Evolutionary conservation across 64 coral and sea anemone genomes (phyloP), one percentile per base, ranked within the genome.

Genomic region (Porites lutea): DNA sequence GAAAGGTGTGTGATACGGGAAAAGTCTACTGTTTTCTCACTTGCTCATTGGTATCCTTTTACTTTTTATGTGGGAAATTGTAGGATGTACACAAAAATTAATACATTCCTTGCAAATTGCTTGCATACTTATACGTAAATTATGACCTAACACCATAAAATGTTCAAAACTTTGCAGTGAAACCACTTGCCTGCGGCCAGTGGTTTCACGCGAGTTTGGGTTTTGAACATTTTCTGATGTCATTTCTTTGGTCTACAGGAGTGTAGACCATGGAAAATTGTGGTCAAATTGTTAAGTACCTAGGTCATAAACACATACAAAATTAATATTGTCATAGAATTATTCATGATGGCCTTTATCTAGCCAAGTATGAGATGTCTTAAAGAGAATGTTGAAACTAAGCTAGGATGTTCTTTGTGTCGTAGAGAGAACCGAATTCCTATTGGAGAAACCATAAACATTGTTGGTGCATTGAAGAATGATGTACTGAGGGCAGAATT

Each of bases 401-500:
- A 3, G 48, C 45, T 16, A 23, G 45, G 47, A 75, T 75, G 47
- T 76, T 59, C n/a, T 76, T 88, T 88, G 58, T 59, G 45, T 88
- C 48, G 51, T 67, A 91, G 89, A 71, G 59, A 70, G 22, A 91
- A 82, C 89, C 67, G 78, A 83, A 91, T 77, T 90, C 64, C 76
- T 52, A 71, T 90, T 79, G 77, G 52, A 22, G 64, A 78, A 53
- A 75, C 46, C 65, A 49, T 79, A 67, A 78, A 77, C 47, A 67
- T 89, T 47, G 63, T 89, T 90, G 88, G 88, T 22, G 46, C 76
- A 15, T 58, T 90, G 79, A 90, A 66, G 63, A 90, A 72, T 67
- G 78, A 52, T 82, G 89, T 76, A 22, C 77, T 90, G 57, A 90
- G 66, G 66, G 77, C 89, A 90, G 89, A 90, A 57, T 67, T 90